These are phyloP conservation scores for Drosophila planitibia DNA, from an alignment of 2,888 invertebrate species.

Conservation along the genomic window DNA sequence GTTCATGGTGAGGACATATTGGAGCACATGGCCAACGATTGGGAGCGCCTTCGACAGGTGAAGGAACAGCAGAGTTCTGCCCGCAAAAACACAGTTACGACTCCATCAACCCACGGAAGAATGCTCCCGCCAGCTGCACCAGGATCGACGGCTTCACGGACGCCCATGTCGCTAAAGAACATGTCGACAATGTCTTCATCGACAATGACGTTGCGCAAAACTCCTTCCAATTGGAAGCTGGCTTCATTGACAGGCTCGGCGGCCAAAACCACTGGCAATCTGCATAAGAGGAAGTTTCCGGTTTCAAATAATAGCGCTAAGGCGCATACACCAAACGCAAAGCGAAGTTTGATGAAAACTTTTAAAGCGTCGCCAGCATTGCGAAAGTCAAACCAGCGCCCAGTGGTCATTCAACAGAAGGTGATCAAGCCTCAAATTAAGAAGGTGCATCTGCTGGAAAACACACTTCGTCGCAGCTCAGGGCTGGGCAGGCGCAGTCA, in stretches of 20 bases:
- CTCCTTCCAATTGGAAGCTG: slow-evolving; percentile 71
- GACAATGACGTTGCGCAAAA: slow-evolving; percentile 70
- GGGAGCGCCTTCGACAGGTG: slow-evolving; percentile 86
- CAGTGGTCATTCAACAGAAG: slow-evolving; percentile 19
- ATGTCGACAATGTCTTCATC: slow-evolving; percentile 58
- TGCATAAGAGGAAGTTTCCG: slow-evolving; percentile 73
- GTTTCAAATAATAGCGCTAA: slow-evolving; percentile 34
- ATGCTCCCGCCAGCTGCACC: slow-evolving; percentile 52
- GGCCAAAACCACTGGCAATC: slow-evolving; percentile 57
- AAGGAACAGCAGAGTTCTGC: slow-evolving; percentile 85
- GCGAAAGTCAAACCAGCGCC: slow-evolving; percentile 32
- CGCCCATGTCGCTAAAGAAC: slow-evolving; percentile 78
- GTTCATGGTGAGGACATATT: slow-evolving; percentile 88
- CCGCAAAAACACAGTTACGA: slow-evolving; percentile 73
- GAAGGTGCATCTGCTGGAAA: slow-evolving; percentile 74
- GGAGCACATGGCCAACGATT: slow-evolving; percentile 88
- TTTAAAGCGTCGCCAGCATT: slow-evolving; percentile 58
- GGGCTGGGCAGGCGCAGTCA: slow-evolving; percentile 70
- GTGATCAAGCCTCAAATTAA: slow-evolving; percentile 68
- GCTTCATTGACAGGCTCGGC: slow-evolving; percentile 26
- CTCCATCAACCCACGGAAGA: slow-evolving; percentile 37
- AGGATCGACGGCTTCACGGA: slow-evolving; percentile 51
- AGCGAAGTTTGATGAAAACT: slow-evolving; percentile 79
- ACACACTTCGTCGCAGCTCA: slow-evolving; percentile 74
- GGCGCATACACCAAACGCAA: slow-evolving; percentile 68